Evolutionary conservation across 1,140 invertebrate genomes (phyloP).

Genomic region (Platyscapa corneri): DNA sequence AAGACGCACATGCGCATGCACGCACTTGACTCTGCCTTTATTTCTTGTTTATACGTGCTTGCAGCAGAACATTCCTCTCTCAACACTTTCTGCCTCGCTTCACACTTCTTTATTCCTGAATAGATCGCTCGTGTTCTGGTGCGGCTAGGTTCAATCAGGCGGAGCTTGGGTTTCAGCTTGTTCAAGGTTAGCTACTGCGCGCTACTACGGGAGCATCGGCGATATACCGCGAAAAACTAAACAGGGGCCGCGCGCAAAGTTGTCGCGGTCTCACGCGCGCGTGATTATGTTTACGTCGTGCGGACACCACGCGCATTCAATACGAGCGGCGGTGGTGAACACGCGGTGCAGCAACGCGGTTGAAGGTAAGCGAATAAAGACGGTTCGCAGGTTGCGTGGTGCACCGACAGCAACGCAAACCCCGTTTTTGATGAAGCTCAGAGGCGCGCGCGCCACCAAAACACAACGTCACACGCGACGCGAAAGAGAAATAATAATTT

Average conservation of each 20-base stretch:
- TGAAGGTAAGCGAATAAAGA: neutral
- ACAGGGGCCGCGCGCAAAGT: neutral
- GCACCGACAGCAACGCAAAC: neutral
- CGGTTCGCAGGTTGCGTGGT: neutral
- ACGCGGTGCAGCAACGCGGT: neutral
- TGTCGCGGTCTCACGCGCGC: neutral
- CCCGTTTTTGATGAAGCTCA: neutral
- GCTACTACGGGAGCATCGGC: neutral
- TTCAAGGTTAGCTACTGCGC: neutral
- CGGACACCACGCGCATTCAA: neutral
- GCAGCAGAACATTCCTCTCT: no score
- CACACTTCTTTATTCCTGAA: no score
- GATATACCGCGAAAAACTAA: neutral
- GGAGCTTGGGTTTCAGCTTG: no score
- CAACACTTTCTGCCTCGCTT: no score
- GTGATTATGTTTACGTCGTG: conserved; percentile 20
- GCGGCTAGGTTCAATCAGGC: no score
- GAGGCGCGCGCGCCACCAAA: neutral
- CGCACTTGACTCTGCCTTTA: neutral
- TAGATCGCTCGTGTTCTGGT: no score
- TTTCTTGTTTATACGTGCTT: neutral
- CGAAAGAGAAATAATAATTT: neutral
- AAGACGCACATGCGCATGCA: neutral
- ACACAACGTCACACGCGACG: neutral
- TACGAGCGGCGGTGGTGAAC: neutral